These are phyloP conservation scores for Rotaria sp. DNA, from an alignment of 2,888 invertebrate species.

Conservation along the genomic window DNA sequence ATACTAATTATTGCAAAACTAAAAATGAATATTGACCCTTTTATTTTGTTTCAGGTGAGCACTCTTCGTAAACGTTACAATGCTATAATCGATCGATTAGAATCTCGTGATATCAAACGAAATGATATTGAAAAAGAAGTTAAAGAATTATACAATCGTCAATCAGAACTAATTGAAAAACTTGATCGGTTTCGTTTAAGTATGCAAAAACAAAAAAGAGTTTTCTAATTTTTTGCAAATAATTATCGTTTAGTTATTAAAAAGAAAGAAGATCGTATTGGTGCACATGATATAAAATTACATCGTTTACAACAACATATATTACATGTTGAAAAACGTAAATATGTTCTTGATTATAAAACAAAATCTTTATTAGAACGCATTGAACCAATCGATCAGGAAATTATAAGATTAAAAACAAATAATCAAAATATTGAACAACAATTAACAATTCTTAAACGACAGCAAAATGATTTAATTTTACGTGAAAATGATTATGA, in stretches of 20 bases:
- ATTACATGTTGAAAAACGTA: conserved; percentile 26
- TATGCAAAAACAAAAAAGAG: background rate
- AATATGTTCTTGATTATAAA: conserved; percentile 28
- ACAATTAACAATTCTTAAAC: conserved; percentile 9
- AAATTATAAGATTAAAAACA: background rate
- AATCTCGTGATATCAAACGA: background rate
- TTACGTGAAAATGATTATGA: background rate
- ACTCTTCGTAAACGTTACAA: conserved; percentile 20
- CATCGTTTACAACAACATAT: conserved; percentile 27
- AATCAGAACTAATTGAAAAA: background rate
- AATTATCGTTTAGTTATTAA: background rate
- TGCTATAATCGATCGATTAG: background rate
- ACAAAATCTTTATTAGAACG: conserved; percentile 28
- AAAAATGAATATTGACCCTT: background rate
- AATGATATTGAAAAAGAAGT: background rate
- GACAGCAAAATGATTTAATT: background rate
- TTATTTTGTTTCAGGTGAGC: background rate
- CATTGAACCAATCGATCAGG: conserved; percentile 16
- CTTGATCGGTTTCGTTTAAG: background rate
- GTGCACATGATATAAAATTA: background rate
- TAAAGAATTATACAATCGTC: background rate
- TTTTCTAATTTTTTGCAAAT: background rate
- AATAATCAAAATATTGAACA: conserved; percentile 9
- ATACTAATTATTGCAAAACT: too few relatives aligned
- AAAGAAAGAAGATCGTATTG: conserved; percentile 29